Percentiles rank a stretch among this genome's conserved stretches.
These are phyloP conservation scores for Spinus olivaceus DNA, from an alignment of 2,797 vertebrate genomes.

Conservation along the genomic window DNA sequence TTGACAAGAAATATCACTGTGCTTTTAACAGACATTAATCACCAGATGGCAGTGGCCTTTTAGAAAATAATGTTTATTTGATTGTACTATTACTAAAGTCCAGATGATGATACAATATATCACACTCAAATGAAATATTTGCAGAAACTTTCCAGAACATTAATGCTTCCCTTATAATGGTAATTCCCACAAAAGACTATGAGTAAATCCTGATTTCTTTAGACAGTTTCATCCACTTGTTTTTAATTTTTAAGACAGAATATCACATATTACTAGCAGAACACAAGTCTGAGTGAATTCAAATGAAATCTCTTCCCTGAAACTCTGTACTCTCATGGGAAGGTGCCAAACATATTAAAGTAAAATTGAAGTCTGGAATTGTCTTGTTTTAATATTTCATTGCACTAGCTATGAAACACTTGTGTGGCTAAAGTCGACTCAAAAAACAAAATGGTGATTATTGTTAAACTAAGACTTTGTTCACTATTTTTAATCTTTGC, in stretches of 20 bases:
- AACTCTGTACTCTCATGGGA: background rate
- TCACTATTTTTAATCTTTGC: background rate
- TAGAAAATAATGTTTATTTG: background rate
- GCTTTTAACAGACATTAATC: slow-evolving; percentile 18
- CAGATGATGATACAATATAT: background rate
- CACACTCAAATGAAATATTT: background rate
- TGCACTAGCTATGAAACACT: background rate
- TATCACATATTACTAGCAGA: background rate
- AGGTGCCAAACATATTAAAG: background rate
- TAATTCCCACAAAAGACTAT: background rate
- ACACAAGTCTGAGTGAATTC: background rate
- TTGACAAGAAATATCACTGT: slow-evolving; percentile 21
- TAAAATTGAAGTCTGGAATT: background rate
- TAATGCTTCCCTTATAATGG: background rate
- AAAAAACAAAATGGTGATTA: background rate
- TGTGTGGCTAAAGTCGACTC: background rate
- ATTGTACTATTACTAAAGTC: background rate
- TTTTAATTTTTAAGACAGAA: background rate
- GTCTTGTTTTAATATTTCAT: background rate
- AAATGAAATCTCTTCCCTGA: background rate
- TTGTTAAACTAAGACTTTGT: background rate
- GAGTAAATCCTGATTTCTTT: background rate
- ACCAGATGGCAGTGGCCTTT: background rate
- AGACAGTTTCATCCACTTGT: background rate
- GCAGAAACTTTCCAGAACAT: background rate